Evolutionary conservation across 1,140 invertebrate species (phyloP), one percentile per base, ranked within the genome.

Genomic region (Theocolax elegans): DNA sequence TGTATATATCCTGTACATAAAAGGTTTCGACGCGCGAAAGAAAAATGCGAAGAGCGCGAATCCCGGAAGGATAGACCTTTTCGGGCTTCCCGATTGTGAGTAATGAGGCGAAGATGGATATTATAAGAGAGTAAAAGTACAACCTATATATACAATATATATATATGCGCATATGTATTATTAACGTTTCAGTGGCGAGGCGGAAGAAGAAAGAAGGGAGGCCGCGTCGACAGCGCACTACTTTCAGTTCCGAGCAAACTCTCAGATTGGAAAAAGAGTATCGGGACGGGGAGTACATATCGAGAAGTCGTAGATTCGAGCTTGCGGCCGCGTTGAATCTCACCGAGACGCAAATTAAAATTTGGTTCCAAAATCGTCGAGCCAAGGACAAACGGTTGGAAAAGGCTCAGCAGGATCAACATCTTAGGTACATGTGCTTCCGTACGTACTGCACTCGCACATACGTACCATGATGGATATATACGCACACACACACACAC

Each of bases 321-420:
- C 84, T 98, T 68, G 96, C 97, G 0, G 91, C 94, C 70, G 88
- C 91, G 0, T 82, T 98, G 23, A 87, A 89, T 51, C 86, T 98
- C 8, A 95, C 94, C 2, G 97, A 98, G 83, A 97, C 95, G 0
- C 95, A 96, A 86, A 96, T 97, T 58, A 97, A 97, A 85, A 97
- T 97, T 71, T 97, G 97, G 97, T 98, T 97, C 80, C 97, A 98
- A 84, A 98, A 98, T 83, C 87, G 96, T 53, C 87, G 96, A 73
- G 96, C 96, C 9, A 98, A 98, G 84, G 96, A 98, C 79, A 98
- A 98, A 85, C 87, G 96, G 54, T 95, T 98, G 67, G 96, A 98
- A 79, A 98, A 98, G 79, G 95, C 96, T 0, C 95, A 97, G 64
- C 87, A 96, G 27, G 96, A 98, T 27, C 69, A 71, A 19, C 62